Percentiles rank a stretch among this genome's conserved stretches.
Evolutionary conservation across 53 echinoderm and acorn worm species (phyloP).

Genomic region (Mesocentrotus franciscanus): DNA sequence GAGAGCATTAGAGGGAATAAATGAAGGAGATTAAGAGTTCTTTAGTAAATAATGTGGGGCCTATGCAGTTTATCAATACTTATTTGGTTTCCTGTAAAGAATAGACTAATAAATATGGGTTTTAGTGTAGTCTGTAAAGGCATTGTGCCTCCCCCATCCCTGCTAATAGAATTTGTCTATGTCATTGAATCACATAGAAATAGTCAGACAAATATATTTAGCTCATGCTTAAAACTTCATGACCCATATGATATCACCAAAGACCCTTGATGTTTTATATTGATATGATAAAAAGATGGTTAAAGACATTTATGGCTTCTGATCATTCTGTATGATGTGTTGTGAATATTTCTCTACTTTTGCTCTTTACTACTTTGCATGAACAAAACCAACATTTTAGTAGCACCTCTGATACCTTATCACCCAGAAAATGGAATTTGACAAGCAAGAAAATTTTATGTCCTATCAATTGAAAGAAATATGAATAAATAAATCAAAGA

Average conservation of each 20-base stretch:
- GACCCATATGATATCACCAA: background rate
- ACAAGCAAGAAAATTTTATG: too few species aligned
- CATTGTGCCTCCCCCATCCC: background rate
- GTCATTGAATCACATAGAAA: too few species aligned
- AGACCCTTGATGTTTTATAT: background rate
- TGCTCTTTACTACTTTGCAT: background rate
- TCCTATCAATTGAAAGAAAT: too few species aligned
- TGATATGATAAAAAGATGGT: background rate
- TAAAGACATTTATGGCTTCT: background rate
- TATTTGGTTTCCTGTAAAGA: background rate
- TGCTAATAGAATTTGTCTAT: background rate
- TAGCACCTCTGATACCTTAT: too few species aligned
- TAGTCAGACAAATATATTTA: too few species aligned
- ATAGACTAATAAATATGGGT: background rate
- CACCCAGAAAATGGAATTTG: too few species aligned
- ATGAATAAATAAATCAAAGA: too few species aligned
- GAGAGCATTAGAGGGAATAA: slow-evolving; percentile 7
- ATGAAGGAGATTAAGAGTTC: background rate
- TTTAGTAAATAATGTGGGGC: slow-evolving; percentile 25
- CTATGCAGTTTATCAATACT: slow-evolving; percentile 15
- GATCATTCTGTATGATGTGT: background rate
- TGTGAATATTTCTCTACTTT: background rate
- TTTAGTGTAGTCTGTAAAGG: background rate
- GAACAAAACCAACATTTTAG: background rate
- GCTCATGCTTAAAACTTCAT: too few species aligned